phyloP scores from a whole-genome alignment of 2,797 vertebrate genomes.

The Garrulus glandarius region DNA sequence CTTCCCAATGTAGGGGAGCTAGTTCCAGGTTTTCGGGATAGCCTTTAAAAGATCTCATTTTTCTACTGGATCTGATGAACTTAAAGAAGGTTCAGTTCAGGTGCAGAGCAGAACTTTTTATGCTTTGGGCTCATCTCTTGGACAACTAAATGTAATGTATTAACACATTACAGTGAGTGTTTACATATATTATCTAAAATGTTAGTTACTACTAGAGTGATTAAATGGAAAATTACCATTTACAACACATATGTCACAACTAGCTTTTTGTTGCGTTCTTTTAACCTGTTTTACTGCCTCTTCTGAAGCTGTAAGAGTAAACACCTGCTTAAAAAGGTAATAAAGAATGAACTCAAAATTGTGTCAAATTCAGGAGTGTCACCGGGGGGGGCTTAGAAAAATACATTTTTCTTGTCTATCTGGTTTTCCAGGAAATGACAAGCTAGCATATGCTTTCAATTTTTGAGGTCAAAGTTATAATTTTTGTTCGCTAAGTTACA shows the following conservation, averaged over 20 bases:
- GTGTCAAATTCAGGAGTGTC: neutral
- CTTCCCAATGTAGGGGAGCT: neutral
- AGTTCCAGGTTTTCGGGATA: neutral
- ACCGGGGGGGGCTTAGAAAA: neutral
- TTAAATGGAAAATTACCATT: neutral
- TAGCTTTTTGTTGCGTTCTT: neutral
- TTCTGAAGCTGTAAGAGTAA: neutral
- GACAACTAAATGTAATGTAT: neutral
- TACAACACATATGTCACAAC: neutral
- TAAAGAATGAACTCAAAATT: neutral
- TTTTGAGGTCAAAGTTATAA: slow-evolving; percentile 54
- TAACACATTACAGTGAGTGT: neutral
- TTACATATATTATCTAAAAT: neutral
- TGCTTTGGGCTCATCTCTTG: neutral
- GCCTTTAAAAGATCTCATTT: neutral
- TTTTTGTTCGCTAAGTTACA: slow-evolving; percentile 56
- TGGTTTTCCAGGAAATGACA: slow-evolving; percentile 49
- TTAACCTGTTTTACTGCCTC: neutral
- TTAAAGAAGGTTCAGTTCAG: neutral
- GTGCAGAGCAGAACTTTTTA: neutral
- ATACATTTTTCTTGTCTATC: slow-evolving; percentile 14
- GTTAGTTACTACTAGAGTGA: neutral
- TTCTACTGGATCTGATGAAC: neutral
- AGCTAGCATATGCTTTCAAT: slow-evolving; percentile 68
- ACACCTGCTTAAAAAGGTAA: slow-evolving; percentile 13